Evolutionary conservation across 1,140 invertebrate species (phyloP), one percentile per base, ranked within the genome.

Genomic region (Dendrolimus kikuchii): DNA sequence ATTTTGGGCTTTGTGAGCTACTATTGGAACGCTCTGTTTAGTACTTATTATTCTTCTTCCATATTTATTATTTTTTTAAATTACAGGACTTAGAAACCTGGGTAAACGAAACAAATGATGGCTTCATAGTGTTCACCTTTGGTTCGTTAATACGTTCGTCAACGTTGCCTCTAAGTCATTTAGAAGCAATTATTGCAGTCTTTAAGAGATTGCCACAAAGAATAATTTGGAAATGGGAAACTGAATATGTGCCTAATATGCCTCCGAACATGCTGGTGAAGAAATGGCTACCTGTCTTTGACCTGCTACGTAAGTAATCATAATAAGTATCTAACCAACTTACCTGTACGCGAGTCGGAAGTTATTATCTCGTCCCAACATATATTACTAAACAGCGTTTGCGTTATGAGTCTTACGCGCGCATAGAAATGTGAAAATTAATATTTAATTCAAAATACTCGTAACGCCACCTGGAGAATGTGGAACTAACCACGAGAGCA

Each of bases 251-350:
- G 57, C 5, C 72, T 79, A 53, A 74, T 84, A 48, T 73, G 43
- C 71, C 59, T 51, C 48, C 77, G 4, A 93, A 93, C 76, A 87
- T 93, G 5, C 86, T 89, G 59, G 66, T 90, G 23, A 71, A 80
- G n/a, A 89, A 90, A 60, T 92, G 92, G 91, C 55, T 92, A 49
- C 91, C 91, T 3, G 91, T 93, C 66, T 86, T 84, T 46, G 90
- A 92, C 65, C 86, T 92, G 55, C 66, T 92, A 57, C 63, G 80
- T 80, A 55, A 71, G 74, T 70, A 51, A 36, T 49, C 23, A 23
- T 23, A 23, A 23, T 3, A 2, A 23, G 23, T 23, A 23, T 23
- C 23, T 23, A 1, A 23, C 23, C 1, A 23, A 23, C 23, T 23
- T 23, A 23, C 23, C 23, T 23, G 23, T 23, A 23, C 23, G 23